These are phyloP conservation scores for Spialia ferax DNA, from an alignment of 2,888 invertebrate species.

Conservation along the genomic window DNA sequence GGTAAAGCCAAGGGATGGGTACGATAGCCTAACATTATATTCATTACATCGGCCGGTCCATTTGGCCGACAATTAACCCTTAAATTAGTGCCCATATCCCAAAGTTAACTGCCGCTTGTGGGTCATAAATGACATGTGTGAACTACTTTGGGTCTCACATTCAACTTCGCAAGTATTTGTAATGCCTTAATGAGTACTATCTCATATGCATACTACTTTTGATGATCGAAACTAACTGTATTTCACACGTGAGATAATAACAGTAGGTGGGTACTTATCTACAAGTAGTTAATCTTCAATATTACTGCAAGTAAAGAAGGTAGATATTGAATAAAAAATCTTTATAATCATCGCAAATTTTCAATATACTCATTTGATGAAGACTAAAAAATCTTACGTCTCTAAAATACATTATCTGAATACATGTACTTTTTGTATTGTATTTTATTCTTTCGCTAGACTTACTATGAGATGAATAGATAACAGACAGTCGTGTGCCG, in stretches of 20 bases:
- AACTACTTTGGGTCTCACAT: constrained; percentile 38
- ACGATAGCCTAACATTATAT: constrained; percentile 58
- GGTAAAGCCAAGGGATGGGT: constrained; percentile 54
- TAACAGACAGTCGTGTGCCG: neutral
- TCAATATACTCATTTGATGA: no score
- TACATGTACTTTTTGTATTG: no score
- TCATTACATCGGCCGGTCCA: constrained; percentile 73
- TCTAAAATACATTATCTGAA: no score
- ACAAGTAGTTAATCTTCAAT: no score
- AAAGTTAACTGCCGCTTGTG: constrained; percentile 73
- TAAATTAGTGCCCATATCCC: constrained; percentile 65
- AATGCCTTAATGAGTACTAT: constrained; percentile 13
- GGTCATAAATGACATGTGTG: constrained; percentile 67
- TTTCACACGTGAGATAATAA: no score
- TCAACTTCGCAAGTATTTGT: constrained; percentile 8
- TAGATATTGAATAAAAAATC: no score
- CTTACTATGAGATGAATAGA: neutral
- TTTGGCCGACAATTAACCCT: constrained; percentile 75
- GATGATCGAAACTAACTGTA: no score
- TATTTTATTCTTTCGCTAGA: neutral
- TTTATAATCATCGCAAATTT: no score
- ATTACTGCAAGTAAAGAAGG: no score
- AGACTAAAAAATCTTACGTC: no score
- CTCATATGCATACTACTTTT: neutral
- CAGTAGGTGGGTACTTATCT: no score